Evolutionary conservation across 1,140 invertebrate genomes (phyloP), one percentile per base, ranked within the genome.

Genomic region (Calliphora vicina): DNA sequence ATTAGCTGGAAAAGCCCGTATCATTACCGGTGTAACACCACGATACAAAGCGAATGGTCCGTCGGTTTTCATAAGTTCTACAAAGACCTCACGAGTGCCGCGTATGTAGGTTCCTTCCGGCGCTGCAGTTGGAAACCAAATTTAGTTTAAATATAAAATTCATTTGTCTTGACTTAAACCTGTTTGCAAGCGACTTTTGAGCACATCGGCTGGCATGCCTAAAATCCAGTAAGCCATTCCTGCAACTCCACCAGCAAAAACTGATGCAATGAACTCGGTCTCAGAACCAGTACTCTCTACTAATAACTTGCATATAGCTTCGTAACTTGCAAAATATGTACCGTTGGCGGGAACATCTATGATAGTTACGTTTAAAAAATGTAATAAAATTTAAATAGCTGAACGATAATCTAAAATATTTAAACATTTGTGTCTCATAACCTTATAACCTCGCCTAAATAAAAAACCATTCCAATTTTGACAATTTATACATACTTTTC

Each of bases 241-340:
- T 83, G 99, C 98, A 89, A 94, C 95, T 74, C 99, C 99, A 84
- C 99, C 99, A 85, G 98, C 97, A 85, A 98, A 92, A 82, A 99
- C 93, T 0, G 97, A 99, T 85, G 95, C 94, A 13, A 67, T 10
- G 20, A 67, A 67, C 25, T 25, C 9, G 9, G 61, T 23, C 10
- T 67, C 57, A 26, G 20, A 42, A 80, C 8, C 35, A 29, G 76
- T 72, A 72, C 35, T 72, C 45, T 83, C 35, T 43, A 17, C 35
- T 42, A 83, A 42, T 1, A 71, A 27, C 57, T 93, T 91, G 91
- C 98, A 96, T 0, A 99, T 90, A 91, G 92, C 95, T 91, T 99
- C 98, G 89, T 99, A 99, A 0, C 97, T 96, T 92, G 98, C 95
- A 89, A 99, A 99, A 91, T 99, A 99, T 92, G 98, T 95, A 57